A percentile compares a stretch with the other conserved stretches of the same genome.
Evolutionary conservation across 2,113 vertebrate species (phyloP).

Genomic region (Phasianus colchicus): DNA sequence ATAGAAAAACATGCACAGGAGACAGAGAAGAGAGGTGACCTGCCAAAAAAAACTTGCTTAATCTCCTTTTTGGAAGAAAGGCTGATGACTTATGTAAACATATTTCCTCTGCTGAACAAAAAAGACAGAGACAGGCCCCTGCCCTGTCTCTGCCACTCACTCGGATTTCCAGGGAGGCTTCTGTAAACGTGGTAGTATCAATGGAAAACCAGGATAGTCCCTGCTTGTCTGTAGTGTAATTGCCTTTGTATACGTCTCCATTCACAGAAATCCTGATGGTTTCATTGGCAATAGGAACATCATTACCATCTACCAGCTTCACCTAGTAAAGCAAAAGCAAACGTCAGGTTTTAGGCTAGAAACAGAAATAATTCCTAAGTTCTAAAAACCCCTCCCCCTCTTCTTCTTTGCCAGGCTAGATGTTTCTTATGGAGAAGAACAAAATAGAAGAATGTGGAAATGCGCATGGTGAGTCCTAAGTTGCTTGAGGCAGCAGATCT

Average conservation of each 20-base stretch:
- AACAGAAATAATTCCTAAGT: background rate
- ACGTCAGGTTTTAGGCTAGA: background rate
- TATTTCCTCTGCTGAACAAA: background rate
- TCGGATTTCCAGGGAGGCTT: slow-evolving; percentile 48
- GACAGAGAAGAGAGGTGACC: background rate
- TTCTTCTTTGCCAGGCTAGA: background rate
- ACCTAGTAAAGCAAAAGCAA: slow-evolving; percentile 57
- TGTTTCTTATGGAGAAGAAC: background rate
- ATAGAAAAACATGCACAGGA: background rate
- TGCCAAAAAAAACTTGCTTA: background rate
- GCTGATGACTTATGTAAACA: background rate
- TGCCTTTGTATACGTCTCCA: slow-evolving; percentile 26
- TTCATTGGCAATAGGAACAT: slow-evolving; percentile 69
- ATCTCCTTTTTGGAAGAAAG: background rate
- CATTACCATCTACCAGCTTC: slow-evolving; percentile 70
- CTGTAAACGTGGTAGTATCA: slow-evolving; percentile 39
- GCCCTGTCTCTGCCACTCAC: slow-evolving; percentile 61
- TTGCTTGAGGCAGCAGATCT: background rate
- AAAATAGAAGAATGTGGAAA: background rate
- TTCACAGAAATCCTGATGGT: slow-evolving; percentile 47
- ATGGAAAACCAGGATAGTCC: slow-evolving; percentile 76
- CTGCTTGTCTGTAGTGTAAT: slow-evolving; percentile 72
- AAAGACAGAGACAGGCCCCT: background rate
- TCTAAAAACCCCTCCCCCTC: background rate
- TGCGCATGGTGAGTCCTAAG: background rate